A percentile compares a stretch with the other conserved stretches of the same genome.
Evolutionary conservation across 2,113 vertebrate genomes (phyloP).

Genomic region (Spermophilus dauricus): DNA sequence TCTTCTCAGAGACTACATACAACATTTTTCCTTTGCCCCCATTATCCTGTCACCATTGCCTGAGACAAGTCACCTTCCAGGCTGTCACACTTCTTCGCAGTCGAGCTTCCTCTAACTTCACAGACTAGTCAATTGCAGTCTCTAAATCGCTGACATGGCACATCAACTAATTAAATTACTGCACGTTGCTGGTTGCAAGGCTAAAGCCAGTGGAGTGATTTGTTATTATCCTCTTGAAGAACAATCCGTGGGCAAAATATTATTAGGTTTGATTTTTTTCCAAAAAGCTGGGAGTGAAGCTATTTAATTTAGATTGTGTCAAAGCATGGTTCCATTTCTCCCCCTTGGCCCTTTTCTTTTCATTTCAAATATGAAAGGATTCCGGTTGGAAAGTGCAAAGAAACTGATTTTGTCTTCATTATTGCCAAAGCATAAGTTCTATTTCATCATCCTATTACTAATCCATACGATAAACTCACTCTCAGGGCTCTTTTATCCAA

Average conservation of each 20-base stretch:
- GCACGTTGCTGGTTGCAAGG: not conserved
- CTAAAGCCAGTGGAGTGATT: not conserved
- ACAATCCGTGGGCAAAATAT: constrained; percentile 15
- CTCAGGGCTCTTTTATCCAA: not conserved
- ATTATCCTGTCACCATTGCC: not conserved
- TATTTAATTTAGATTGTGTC: constrained; percentile 72
- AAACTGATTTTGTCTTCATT: not conserved
- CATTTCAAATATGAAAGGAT: not conserved
- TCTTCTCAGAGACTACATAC: not conserved
- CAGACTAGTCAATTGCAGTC: not conserved
- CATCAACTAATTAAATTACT: constrained; percentile 38
- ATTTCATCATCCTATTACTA: not conserved
- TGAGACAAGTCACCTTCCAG: not conserved
- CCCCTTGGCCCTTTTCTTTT: constrained; percentile 52
- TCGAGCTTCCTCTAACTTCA: not conserved
- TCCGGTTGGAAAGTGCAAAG: not conserved
- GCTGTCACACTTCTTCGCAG: not conserved
- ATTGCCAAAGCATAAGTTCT: not conserved
- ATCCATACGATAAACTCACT: not conserved
- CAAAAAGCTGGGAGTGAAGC: constrained; percentile 45
- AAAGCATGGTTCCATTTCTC: not conserved
- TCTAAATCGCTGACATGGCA: not conserved
- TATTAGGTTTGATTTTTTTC: constrained; percentile 71
- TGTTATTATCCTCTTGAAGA: constrained; percentile 62
- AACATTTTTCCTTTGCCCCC: not conserved